A percentile compares a stretch with the other conserved stretches of the same genome.
These are phyloP conservation scores for Odontamblyopus rebecca DNA, from an alignment of 2,797 vertebrate species.

Conservation along the genomic window DNA sequence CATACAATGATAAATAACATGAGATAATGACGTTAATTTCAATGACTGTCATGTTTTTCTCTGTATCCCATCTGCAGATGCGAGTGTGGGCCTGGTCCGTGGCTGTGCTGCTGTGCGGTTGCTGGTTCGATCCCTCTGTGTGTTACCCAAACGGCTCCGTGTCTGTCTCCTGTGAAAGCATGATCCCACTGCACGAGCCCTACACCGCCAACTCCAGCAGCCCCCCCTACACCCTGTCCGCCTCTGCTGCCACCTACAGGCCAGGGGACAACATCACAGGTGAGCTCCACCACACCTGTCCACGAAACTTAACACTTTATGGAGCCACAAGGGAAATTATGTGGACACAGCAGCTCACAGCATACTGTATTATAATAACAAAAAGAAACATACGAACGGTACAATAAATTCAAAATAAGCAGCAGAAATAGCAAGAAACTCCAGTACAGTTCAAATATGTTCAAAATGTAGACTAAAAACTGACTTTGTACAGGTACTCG, in stretches of 20 bases:
- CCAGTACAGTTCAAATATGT: too few relatives aligned
- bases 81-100: not conserved
- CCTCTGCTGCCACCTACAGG: conserved; percentile 41
- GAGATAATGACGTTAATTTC: too few relatives aligned
- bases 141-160: conserved; percentile 53
- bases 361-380: too few relatives aligned
- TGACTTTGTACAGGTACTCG: too few relatives aligned
- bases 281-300: not conserved
- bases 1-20: too few relatives aligned
- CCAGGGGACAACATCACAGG: conserved; percentile 55
- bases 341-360: too few relatives aligned
- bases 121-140: conserved; percentile 11
- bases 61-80: conserved; percentile 31
- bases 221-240: conserved; percentile 43
- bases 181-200: conserved; percentile 38
- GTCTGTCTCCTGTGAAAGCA: conserved; percentile 38
- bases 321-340: too few relatives aligned
- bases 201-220: conserved; percentile 21
- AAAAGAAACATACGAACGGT: too few relatives aligned
- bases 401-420: too few relatives aligned
- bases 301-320: too few relatives aligned
- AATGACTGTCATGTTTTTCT: not conserved
- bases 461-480: too few relatives aligned
- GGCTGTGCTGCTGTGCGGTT: conserved; percentile 16
- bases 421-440: too few relatives aligned